Percentiles rank a stretch among this genome's conserved stretches.
Conservation (phyloP, 2,113 vertebrate genomes). For the Scolopax mira region DNA sequence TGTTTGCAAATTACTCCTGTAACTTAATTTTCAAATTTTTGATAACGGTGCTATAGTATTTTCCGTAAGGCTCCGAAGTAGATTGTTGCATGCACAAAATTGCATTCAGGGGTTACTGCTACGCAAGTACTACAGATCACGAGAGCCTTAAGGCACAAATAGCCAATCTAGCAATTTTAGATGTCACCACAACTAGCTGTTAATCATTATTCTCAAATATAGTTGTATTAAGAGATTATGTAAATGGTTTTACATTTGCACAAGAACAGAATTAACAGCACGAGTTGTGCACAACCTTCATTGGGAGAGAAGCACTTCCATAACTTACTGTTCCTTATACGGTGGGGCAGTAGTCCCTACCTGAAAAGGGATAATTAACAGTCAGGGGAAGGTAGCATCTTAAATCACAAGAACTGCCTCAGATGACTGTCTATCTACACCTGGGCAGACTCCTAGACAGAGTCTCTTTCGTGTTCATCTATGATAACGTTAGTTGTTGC, state of each 20-base stretch:
- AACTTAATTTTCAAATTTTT: slow-evolving; percentile 4
- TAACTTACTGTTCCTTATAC: not conserved
- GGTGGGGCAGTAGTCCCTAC: not conserved
- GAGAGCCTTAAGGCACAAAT: slow-evolving; percentile 33
- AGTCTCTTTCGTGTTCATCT: not conserved
- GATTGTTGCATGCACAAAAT: not conserved
- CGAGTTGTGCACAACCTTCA: not conserved
- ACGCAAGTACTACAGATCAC: not conserved
- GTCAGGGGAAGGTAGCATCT: not conserved
- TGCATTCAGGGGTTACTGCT: not conserved
- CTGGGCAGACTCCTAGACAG: not conserved
- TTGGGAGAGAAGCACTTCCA: not conserved
- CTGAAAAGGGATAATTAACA: not conserved
- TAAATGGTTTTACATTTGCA: not conserved
- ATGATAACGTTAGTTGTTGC: not conserved
- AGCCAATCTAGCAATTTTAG: slow-evolving; percentile 26
- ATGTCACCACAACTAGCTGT: not conserved
- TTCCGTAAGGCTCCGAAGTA: slow-evolving; percentile 1
- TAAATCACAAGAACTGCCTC: not conserved
- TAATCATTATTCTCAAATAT: not conserved
- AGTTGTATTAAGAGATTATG: not conserved
- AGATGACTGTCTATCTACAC: not conserved
- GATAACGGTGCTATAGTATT: not conserved
- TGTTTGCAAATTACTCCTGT: not conserved
- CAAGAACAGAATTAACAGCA: not conserved